Evolutionary conservation across 2,888 invertebrate genomes (phyloP).

Genomic region (Pseudococcus jackbeardsleyi): DNA sequence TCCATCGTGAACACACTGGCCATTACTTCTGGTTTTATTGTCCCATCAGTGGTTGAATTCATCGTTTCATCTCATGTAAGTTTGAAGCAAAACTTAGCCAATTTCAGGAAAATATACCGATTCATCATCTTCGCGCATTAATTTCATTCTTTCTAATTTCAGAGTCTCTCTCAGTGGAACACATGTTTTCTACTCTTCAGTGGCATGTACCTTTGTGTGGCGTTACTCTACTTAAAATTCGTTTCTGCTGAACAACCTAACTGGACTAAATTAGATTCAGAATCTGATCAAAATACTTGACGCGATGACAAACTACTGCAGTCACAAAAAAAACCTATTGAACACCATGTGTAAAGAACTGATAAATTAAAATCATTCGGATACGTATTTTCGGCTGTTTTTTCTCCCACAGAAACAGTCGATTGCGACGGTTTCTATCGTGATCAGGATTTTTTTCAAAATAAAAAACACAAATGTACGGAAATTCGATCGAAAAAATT

Average conservation of each 20-base stretch:
- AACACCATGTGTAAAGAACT: no score
- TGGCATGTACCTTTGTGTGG: background rate
- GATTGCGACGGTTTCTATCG: no score
- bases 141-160: background rate
- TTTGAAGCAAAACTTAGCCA: background rate
- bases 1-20: background rate
- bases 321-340: background rate
- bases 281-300: background rate
- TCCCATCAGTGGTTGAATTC: background rate
- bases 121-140: background rate
- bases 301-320: background rate
- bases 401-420: no score
- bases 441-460: no score
- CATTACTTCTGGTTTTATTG: background rate
- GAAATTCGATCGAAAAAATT: no score
- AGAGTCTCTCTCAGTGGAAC: slow-evolving; percentile 48
- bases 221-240: background rate
- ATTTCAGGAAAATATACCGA: background rate
- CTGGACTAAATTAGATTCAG: background rate
- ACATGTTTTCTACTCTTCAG: background rate
- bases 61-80: slow-evolving; percentile 57
- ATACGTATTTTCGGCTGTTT: no score
- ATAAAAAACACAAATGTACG: no score
- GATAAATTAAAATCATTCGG: no score
- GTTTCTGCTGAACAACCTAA: slow-evolving; percentile 2